Conservation (phyloP, 92 coral and sea anemone genomes). For the Scolanthus callimorphus region DNA sequence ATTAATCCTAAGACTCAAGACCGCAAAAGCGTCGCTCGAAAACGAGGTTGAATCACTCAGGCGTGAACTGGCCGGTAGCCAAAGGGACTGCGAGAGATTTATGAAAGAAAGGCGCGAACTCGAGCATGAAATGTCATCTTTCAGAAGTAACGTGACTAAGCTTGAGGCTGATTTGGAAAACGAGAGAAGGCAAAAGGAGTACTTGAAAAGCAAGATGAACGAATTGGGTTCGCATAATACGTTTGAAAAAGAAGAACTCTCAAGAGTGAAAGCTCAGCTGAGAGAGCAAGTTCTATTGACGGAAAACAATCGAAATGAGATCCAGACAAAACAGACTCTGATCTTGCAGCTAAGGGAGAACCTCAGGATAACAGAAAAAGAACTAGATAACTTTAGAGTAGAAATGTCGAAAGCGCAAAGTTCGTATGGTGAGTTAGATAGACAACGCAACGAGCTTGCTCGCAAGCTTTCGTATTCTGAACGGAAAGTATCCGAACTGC, state of each 20-base stretch:
- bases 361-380: conserved; percentile 57
- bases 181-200: conserved; percentile 73
- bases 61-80: conserved; percentile 68
- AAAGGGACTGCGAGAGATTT: conserved; percentile 65
- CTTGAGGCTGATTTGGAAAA: conserved; percentile 87
- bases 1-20: conserved; percentile 76
- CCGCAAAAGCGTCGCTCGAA: conserved; percentile 86
- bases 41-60: conserved; percentile 83
- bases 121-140: conserved; percentile 60
- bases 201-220: conserved; percentile 46
- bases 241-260: conserved; percentile 63
- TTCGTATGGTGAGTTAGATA: conserved; percentile 44
- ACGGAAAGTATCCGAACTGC: conserved; percentile 51
- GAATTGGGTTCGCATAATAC: conserved; percentile 63
- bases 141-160: conserved; percentile 68
- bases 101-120: conserved; percentile 68
- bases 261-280: conserved; percentile 64
- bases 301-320: conserved; percentile 63
- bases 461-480: conserved; percentile 59
- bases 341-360: conserved; percentile 80
- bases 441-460: conserved; percentile 48
- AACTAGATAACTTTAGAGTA: conserved; percentile 42
- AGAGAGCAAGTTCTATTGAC: conserved; percentile 68
- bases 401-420: conserved; percentile 30
- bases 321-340: conserved; percentile 62